phyloP scores from a whole-genome alignment of 2,113 vertebrate species.

The Plestiodon gilberti region DNA sequence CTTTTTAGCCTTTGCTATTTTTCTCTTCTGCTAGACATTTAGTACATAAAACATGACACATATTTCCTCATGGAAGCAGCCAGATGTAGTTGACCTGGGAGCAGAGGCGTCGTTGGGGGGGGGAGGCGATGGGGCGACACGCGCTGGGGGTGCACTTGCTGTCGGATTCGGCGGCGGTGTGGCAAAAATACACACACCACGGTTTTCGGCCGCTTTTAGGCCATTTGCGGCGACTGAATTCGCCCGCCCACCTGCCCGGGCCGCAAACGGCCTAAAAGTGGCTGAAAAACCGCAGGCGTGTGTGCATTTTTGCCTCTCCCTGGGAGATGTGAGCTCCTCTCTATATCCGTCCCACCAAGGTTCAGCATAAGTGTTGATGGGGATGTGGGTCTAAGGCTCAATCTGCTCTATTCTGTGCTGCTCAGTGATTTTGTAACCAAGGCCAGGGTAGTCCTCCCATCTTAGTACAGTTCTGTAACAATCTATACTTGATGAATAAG shows the following conservation, averaged over 20 bases:
- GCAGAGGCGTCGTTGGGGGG: no score
- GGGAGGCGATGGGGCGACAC: no score
- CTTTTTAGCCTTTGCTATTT: conserved; percentile 43
- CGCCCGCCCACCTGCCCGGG: no score
- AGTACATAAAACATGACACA: neutral
- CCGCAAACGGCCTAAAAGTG: no score
- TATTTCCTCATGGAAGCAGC: neutral
- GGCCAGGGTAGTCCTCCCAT: neutral
- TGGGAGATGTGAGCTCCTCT: neutral
- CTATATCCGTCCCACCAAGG: neutral
- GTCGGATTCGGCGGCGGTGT: no score
- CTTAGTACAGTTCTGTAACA: neutral
- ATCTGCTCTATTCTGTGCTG: neutral
- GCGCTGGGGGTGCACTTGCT: no score
- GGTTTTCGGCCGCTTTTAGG: no score
- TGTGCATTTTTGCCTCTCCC: no score
- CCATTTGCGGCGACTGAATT: no score
- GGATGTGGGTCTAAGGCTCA: neutral
- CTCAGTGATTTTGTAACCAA: neutral
- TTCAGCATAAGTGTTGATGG: neutral
- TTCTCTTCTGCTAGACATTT: neutral
- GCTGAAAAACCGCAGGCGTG: no score
- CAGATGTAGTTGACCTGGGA: conserved; percentile 10
- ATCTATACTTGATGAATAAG: neutral
- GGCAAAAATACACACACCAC: no score